phyloP scores from a whole-genome alignment of 2,888 invertebrate species.

The Ctenicera cuprea region DNA sequence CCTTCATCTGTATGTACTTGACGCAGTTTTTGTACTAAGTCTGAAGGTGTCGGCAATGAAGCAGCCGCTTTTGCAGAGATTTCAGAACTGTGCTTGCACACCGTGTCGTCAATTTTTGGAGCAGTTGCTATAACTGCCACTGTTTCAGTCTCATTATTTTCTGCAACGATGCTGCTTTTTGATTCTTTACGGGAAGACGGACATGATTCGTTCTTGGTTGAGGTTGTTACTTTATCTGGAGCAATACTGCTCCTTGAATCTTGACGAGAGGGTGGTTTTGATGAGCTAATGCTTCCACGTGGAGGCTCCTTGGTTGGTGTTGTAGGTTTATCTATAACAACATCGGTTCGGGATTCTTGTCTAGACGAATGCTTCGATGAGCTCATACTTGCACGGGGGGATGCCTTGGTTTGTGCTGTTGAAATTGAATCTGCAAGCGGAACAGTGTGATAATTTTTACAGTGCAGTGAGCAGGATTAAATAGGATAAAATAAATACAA shows the following conservation, averaged over 20 bases:
- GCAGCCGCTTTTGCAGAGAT: neutral
- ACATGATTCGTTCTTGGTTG: neutral
- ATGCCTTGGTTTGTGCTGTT: slow-evolving; percentile 49
- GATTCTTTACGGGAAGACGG: neutral
- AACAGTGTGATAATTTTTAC: neutral
- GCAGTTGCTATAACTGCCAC: neutral
- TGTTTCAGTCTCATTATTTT: slow-evolving; percentile 1
- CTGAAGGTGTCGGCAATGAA: neutral
- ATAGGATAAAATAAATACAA: too few species aligned
- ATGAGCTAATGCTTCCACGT: slow-evolving; percentile 2
- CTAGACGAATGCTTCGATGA: slow-evolving; percentile 21
- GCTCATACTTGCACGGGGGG: slow-evolving; percentile 47
- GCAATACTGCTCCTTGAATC: neutral
- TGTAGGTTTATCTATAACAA: neutral
- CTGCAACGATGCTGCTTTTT: neutral
- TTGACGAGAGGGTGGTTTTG: neutral
- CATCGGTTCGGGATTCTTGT: neutral
- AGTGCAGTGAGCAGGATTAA: too few species aligned
- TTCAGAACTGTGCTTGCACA: neutral
- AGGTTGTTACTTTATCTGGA: neutral
- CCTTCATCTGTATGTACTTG: slow-evolving; percentile 40
- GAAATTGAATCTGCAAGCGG: slow-evolving; percentile 51
- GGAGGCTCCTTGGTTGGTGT: neutral
- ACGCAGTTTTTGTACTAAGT: neutral
- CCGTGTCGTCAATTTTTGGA: neutral